Evolutionary conservation across 2,113 vertebrate species (phyloP).

Genomic region (Coptodon bakossiorum): DNA sequence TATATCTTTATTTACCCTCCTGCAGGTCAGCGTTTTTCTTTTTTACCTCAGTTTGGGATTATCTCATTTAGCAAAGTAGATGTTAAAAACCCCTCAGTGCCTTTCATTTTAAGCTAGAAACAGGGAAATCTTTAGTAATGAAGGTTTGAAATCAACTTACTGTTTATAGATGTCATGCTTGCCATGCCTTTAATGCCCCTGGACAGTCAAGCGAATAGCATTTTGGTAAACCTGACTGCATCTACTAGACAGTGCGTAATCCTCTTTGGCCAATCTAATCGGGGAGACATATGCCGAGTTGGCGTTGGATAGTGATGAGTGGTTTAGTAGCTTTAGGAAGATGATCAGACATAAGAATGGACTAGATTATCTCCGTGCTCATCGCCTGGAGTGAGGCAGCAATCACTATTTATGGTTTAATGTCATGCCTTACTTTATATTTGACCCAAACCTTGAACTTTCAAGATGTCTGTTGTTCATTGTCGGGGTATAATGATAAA

Average conservation of each 20-base stretch:
- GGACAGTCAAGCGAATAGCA: conserved; percentile 4
- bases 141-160: not conserved
- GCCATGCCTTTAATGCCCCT: not conserved
- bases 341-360: conserved; percentile 47
- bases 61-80: not conserved
- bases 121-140: not conserved
- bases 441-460: not conserved
- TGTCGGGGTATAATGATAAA: not conserved
- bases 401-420: conserved; percentile 43
- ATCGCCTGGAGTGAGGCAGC: conserved; percentile 17
- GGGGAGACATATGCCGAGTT: conserved; percentile 45
- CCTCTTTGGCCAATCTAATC: conserved; percentile 64
- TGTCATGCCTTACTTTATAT: not conserved
- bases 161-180: not conserved
- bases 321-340: conserved; percentile 50
- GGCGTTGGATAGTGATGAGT: conserved; percentile 25
- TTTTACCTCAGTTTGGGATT: not conserved
- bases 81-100: not conserved
- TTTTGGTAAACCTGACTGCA: conserved; percentile 23
- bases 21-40: not conserved
- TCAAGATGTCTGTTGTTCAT: not conserved
- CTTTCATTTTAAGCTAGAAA: not conserved
- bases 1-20: not conserved
- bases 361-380: conserved; percentile 21
- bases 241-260: conserved; percentile 46